Evolutionary conservation across 2,888 invertebrate species (phyloP).

Genomic region (Eupithecia abbreviata): DNA sequence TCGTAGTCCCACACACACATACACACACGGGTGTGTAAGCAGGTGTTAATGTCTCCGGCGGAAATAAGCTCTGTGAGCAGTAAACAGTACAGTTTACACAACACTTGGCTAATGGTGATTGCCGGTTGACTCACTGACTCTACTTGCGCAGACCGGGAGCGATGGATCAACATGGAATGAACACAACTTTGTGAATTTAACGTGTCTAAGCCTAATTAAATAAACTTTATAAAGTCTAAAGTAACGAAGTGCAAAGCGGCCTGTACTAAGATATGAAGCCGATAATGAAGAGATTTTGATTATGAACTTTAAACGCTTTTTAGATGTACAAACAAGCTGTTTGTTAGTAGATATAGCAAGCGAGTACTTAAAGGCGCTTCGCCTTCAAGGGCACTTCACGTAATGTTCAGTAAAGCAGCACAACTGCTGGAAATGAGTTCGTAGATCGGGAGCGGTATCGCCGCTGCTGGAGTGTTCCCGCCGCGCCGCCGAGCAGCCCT

Average conservation of each 20-base stretch:
- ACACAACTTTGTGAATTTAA: neutral
- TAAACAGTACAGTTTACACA: slow-evolving; percentile 7
- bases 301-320: too few species aligned
- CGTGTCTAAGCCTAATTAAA: neutral
- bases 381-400: too few species aligned
- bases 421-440: too few species aligned
- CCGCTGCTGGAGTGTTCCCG: neutral
- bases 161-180: neutral
- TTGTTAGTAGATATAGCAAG: too few species aligned
- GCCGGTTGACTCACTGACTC: neutral
- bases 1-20: neutral
- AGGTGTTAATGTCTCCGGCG: slow-evolving; percentile 9
- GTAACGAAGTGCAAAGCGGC: too few species aligned
- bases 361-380: too few species aligned
- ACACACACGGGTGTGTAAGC: neutral
- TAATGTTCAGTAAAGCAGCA: neutral
- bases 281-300: too few species aligned
- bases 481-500: neutral
- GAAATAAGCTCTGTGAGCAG: neutral
- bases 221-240: too few species aligned
- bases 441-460: too few species aligned
- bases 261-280: too few species aligned
- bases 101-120: neutral
- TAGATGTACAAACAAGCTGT: too few species aligned
- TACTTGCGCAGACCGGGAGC: neutral